phyloP scores from a whole-genome alignment of 1,140 invertebrate species.

The Meloidogyne chitwoodi region DNA sequence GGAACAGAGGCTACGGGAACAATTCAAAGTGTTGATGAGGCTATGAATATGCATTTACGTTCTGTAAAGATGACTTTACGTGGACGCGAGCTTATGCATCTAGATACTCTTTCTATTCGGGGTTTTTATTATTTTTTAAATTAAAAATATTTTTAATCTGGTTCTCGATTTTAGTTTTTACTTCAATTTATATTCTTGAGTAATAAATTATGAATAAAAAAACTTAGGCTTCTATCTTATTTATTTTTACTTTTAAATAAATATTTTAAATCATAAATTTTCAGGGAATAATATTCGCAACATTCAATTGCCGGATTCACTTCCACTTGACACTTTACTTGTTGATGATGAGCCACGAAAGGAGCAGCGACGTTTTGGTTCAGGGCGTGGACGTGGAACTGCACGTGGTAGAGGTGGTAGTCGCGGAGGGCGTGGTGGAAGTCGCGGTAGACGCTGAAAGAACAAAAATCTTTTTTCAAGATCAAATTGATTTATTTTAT shows the following conservation, averaged over 20 bases:
- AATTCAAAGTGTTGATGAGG: conserved; percentile 76
- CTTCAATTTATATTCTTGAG: background rate
- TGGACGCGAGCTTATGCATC: conserved; percentile 82
- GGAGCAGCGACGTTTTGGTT: conserved; percentile 63
- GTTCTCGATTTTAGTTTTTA: no score
- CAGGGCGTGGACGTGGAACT: conserved; percentile 40
- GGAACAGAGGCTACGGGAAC: conserved; percentile 78
- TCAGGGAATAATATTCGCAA: conserved; percentile 87
- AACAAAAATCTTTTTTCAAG: no score
- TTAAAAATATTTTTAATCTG: no score
- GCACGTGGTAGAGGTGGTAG: conserved; percentile 36
- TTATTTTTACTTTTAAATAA: no score
- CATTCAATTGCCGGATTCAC: conserved; percentile 86
- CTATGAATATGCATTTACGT: conserved; percentile 99
- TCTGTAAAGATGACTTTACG: conserved; percentile 96
- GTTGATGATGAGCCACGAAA: conserved; percentile 94
- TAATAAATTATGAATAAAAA: no score
- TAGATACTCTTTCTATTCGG: conserved; percentile 89
- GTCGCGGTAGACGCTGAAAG: conserved; percentile 17
- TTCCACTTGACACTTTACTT: conserved; percentile 87
- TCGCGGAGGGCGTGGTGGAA: conserved; percentile 24
- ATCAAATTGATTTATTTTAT: no score
- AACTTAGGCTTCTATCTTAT: no score
- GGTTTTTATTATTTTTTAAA: conserved; percentile 60
- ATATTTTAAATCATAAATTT: background rate